phyloP scores from a whole-genome alignment of 2,888 invertebrate species.

The Saturnia pavonia region DNA sequence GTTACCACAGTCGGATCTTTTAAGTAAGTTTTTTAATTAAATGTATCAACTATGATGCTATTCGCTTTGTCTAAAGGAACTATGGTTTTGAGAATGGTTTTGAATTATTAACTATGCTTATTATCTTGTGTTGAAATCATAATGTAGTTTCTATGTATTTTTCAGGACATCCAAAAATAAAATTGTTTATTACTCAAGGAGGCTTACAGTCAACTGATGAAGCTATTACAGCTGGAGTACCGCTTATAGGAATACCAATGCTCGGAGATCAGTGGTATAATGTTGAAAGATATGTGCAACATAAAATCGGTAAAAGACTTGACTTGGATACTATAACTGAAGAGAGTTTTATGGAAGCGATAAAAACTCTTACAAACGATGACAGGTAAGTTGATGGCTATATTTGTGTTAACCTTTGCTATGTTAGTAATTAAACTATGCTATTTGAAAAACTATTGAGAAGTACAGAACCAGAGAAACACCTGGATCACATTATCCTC shows the following conservation, averaged over 20 bases:
- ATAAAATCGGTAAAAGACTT: constrained; percentile 17
- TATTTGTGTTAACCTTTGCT: no score
- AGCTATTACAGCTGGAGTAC: constrained; percentile 32
- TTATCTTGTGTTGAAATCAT: no score
- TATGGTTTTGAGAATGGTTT: no score
- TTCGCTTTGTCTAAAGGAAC: neutral
- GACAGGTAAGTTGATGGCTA: constrained; percentile 10
- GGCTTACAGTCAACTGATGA: constrained; percentile 38
- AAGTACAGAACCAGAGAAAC: neutral
- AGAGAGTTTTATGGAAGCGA: constrained; percentile 13
- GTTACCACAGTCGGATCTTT: constrained; percentile 41
- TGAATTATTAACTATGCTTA: no score
- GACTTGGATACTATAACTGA: constrained; percentile 17
- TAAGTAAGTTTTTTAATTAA: constrained; percentile 15
- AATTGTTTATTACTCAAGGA: constrained; percentile 35
- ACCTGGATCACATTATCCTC: neutral
- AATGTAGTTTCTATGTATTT: neutral
- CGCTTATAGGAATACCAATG: constrained; percentile 35
- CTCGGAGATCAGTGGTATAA: constrained; percentile 34
- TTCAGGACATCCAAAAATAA: constrained; percentile 20
- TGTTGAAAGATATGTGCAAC: constrained; percentile 24
- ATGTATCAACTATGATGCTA: no score
- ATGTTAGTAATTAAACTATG: neutral
- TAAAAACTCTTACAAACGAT: constrained; percentile 17
- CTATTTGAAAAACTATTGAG: neutral